A percentile compares a stretch with the other conserved stretches of the same genome.
Conservation (phyloP, 2,888 invertebrate genomes). For the Steinernema scapterisci region DNA sequence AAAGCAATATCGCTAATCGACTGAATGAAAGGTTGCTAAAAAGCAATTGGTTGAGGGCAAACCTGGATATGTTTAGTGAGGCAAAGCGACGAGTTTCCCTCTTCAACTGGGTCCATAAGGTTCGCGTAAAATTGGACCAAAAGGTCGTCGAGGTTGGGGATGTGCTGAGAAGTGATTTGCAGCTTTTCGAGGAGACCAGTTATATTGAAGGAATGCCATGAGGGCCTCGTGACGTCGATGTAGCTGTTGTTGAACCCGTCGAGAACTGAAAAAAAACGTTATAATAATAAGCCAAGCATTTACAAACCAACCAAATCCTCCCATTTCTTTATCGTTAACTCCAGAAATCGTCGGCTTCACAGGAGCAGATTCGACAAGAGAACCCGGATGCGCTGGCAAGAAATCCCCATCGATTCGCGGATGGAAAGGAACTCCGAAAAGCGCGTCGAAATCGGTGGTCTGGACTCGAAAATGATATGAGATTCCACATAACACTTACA, state of each 20-base stretch:
- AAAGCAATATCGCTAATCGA: constrained; percentile 45
- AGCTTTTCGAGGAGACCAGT: neutral
- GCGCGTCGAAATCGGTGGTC: too few species aligned
- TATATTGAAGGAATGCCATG: neutral
- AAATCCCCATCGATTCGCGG: constrained; percentile 47
- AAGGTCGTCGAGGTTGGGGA: neutral
- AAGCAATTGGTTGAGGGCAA: too few species aligned
- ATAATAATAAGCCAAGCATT: too few species aligned
- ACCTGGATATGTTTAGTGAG: constrained; percentile 26
- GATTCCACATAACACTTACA: neutral
- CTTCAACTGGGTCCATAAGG: neutral
- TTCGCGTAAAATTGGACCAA: neutral
- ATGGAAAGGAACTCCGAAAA: neutral
- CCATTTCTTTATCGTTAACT: constrained; percentile 35
- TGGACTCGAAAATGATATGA: too few species aligned
- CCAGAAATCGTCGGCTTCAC: constrained; percentile 47
- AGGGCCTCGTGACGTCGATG: neutral
- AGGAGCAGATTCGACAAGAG: constrained; percentile 38
- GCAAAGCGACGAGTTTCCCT: neutral
- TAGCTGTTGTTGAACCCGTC: neutral
- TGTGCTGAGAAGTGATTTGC: neutral
- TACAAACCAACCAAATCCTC: neutral
- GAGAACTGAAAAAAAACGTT: neutral
- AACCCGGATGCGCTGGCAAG: constrained; percentile 38
- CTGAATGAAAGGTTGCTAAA: constrained; percentile 32